phyloP scores from a whole-genome alignment of 1,140 invertebrate genomes.

The roundworm (Caenorhabditis elegans) region WBcel235 BX284606.5:15095501-15096000 shows the following conservation, averaged over 20 bases:
- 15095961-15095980: constrained; percentile 76
- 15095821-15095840: constrained; percentile 74
- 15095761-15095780: constrained; percentile 67
- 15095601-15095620: not conserved
- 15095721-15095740: constrained; percentile 72
- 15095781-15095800: no score
- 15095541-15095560: no score
- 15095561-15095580: constrained; percentile 8
- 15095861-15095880: constrained; percentile 74
- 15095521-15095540: constrained; percentile 35
- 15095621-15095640: not conserved
- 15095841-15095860: constrained; percentile 72
- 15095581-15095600: not conserved
- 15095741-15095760: constrained; percentile 68
- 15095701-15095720: constrained; percentile 68
- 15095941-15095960: constrained; percentile 74
- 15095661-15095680: constrained; percentile 49
- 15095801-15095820: constrained; percentile 67
- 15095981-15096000: constrained; percentile 72
- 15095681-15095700: constrained; percentile 54
- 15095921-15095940: constrained; percentile 75
- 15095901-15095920: constrained; percentile 76
- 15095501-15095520: constrained; percentile 53
- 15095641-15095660: no score
- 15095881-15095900: constrained; percentile 75